A percentile compares a stretch with the other conserved stretches of the same genome.
These are phyloP conservation scores for Tenualosa ilisha DNA, from an alignment of 2,797 vertebrate genomes.

Conservation along the genomic window DNA sequence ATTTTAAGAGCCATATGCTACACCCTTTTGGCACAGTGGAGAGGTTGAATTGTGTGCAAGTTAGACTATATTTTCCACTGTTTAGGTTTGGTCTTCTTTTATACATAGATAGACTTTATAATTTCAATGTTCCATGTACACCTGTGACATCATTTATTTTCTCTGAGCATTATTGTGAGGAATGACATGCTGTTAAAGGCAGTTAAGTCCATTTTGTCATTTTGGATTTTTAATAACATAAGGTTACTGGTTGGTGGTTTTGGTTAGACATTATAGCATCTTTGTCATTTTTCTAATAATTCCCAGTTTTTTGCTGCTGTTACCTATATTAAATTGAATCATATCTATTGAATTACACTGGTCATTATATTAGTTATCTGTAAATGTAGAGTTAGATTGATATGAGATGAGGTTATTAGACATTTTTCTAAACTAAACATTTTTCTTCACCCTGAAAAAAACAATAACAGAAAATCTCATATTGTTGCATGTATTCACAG, in stretches of 20 bases:
- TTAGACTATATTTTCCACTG: neutral
- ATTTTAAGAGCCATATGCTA: neutral
- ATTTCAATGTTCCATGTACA: neutral
- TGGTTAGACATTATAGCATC: neutral
- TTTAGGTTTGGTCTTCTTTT: neutral
- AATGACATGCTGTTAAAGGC: neutral
- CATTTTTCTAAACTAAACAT: neutral
- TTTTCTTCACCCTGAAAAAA: neutral
- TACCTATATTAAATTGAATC: neutral
- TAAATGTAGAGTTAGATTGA: neutral
- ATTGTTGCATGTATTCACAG: neutral
- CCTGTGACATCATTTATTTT: neutral
- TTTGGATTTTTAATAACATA: neutral
- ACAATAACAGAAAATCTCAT: neutral
- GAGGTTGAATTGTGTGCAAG: neutral
- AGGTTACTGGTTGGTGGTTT: neutral
- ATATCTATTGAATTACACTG: neutral
- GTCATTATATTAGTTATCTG: neutral
- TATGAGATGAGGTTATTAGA: neutral
- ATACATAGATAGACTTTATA: neutral
- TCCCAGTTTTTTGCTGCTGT: neutral
- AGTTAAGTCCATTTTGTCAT: neutral
- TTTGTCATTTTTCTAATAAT: neutral
- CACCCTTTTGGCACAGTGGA: neutral
- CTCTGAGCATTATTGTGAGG: neutral